Percentiles rank a stretch among this genome's conserved stretches.
phyloP scores from a whole-genome alignment of 2,888 invertebrate genomes.

The Acholoe squamosa region DNA sequence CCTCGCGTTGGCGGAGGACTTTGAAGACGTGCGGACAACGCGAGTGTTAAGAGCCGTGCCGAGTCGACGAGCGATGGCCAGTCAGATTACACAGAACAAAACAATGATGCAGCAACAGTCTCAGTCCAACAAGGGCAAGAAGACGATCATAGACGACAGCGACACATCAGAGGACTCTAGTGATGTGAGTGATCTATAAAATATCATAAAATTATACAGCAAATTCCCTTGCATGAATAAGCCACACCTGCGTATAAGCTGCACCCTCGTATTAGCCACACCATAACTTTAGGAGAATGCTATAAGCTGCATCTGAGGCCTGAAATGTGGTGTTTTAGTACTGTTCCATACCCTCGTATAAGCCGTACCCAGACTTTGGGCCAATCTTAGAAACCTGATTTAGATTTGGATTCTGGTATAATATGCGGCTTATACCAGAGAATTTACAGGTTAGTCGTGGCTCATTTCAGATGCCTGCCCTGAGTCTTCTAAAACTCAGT shows the following conservation, averaged over 20 bases:
- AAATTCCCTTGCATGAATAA: too few species aligned
- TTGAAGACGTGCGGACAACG: conserved; percentile 69
- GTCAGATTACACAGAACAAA: conserved; percentile 56
- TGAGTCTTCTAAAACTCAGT: too few species aligned
- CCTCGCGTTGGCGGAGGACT: conserved; percentile 93
- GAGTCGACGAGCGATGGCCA: conserved; percentile 70
- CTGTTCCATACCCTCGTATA: too few species aligned
- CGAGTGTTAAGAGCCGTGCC: conserved; percentile 71
- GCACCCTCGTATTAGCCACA: too few species aligned
- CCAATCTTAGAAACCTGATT: too few species aligned
- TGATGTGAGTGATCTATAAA: conserved; percentile 66
- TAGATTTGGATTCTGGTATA: too few species aligned
- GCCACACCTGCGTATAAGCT: too few species aligned
- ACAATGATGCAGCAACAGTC: conserved; percentile 5
- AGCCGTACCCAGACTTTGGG: too few species aligned
- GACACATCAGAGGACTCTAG: conserved; percentile 87
- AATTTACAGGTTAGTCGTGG: too few species aligned
- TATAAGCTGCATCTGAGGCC: not conserved
- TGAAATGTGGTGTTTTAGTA: not conserved
- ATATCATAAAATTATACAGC: not conserved
- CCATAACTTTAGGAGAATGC: not conserved
- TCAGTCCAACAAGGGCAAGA: conserved; percentile 48
- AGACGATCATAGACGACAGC: conserved; percentile 81
- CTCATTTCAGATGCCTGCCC: too few species aligned
- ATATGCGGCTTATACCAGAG: too few species aligned